Evolutionary conservation across 1,140 invertebrate species (phyloP), one percentile per base, ranked within the genome.

Genomic region (Adoxophyes honmai): DNA sequence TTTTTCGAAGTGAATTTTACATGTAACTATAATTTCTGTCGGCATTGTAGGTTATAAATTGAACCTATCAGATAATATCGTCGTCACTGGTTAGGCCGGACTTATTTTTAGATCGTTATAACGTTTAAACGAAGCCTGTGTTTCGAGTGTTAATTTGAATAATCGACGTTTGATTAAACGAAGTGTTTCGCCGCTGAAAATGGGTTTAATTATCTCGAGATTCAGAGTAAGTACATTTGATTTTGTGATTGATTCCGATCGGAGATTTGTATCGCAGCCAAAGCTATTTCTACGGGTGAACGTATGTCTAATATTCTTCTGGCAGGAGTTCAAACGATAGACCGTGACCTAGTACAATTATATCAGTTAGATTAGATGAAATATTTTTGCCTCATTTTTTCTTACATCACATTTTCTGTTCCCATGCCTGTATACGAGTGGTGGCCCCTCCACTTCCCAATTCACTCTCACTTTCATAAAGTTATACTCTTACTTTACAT

Each of bases 181-280:
- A 59, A 59, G 52, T 52, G 52, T 55, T 63, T 58, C 52, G 56
- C 53, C 61, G 60, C 68, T 62, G 53, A 78, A 77, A 69, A 86
- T 87, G 84, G 82, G 84, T 57, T 59, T 83, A 35, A 78, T 87
- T 21, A 70, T 81, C 60, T 81, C 77, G 37, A 72, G 78, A 69
- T 80, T 82, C 74, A 74, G 78, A 9, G 55, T 57, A 48, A 57
- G 55, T 57, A 37, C 34, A 8, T 55, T 52, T 10, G 42, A 48
- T n/a, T 48, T 28, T 21, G 11, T 48, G 18, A 28, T 21, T 48
- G 1, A 7, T 48, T 48, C 1, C 21, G 21, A 44, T 36, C 37
- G 48, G 6, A 11, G 33, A 34, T 52, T 56, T 59, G 61, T 59
- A 42, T 5, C 16, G 14, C 13, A 59, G 56, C 61, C 61, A 63